Conservation (phyloP, 2,888 invertebrate genomes). For the Drosophila neoperkinsi region DNA sequence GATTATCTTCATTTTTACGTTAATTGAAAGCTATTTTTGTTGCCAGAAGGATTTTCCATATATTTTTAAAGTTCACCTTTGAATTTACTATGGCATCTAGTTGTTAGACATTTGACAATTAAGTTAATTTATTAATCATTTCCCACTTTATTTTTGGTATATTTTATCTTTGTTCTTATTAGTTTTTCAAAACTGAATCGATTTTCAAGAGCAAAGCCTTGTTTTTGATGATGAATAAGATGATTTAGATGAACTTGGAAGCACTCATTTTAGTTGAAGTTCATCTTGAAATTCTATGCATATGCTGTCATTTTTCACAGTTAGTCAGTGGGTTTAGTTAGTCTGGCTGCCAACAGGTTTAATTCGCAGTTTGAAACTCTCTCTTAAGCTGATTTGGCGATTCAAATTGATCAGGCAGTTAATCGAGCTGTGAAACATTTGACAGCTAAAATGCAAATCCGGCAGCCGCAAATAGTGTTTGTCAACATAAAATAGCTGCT, state of each 20-base stretch:
- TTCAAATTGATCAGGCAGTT: not conserved
- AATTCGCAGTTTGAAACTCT: not conserved
- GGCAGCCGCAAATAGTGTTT: conserved; percentile 1
- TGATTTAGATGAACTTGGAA: not conserved
- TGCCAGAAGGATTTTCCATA: not conserved
- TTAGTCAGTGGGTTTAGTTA: not conserved
- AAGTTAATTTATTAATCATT: not conserved
- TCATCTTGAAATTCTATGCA: not conserved
- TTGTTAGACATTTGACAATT: not conserved
- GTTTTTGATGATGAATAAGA: no score
- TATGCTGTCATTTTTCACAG: not conserved
- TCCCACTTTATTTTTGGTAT: rapidly evolving
- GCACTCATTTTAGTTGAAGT: not conserved
- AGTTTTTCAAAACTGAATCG: no score
- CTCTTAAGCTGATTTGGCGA: not conserved
- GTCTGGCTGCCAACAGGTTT: not conserved
- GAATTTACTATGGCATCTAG: not conserved
- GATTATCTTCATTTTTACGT: not conserved
- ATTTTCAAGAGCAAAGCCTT: no score
- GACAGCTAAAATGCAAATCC: conserved; percentile 6
- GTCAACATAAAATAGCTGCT: not conserved
- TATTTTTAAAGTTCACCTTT: not conserved
- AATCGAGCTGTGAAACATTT: conserved; percentile 3
- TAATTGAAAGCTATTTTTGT: not conserved
- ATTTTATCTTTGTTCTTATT: not conserved